These are phyloP conservation scores for Acropora tenuis DNA, from an alignment of 64 coral and sea anemone species.

Conservation along the genomic window DNA sequence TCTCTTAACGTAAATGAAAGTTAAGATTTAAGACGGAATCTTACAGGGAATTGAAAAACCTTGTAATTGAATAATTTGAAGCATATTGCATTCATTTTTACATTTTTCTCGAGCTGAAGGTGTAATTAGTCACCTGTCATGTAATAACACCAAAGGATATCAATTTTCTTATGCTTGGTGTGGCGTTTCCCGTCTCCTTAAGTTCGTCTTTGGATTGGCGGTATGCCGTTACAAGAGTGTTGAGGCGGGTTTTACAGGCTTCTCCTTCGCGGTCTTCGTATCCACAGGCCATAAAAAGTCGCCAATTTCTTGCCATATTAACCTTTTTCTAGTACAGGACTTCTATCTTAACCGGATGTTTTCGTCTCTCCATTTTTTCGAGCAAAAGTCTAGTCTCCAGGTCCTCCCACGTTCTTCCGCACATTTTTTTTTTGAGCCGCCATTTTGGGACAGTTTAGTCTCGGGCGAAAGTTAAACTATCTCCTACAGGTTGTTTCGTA, in stretches of 20 bases:
- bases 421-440: constrained; percentile 14
- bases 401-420: constrained; percentile 27
- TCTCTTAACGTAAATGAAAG: neutral
- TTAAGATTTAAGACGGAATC: constrained; percentile 7
- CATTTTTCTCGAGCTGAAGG: too few relatives aligned
- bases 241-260: neutral
- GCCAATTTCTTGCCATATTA: constrained; percentile 48
- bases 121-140: too few relatives aligned
- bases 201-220: neutral
- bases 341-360: constrained; percentile 13
- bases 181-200: constrained; percentile 5
- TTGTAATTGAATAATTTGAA: too few relatives aligned
- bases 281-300: neutral
- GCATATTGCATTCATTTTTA: too few relatives aligned
- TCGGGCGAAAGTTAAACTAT: too few relatives aligned
- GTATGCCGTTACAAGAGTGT: constrained; percentile 1
- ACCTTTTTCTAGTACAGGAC: constrained; percentile 54
- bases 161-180: neutral
- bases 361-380: constrained; percentile 16
- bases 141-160: too few relatives aligned
- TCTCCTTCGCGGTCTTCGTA: too few relatives aligned
- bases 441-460: too few relatives aligned
- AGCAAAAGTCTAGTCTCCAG: neutral
- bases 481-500: neutral
- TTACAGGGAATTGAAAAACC: neutral